Base-by-base conservation (phyloP, 1,140 invertebrate species). In the Drosophila subpulchrella region DNA sequence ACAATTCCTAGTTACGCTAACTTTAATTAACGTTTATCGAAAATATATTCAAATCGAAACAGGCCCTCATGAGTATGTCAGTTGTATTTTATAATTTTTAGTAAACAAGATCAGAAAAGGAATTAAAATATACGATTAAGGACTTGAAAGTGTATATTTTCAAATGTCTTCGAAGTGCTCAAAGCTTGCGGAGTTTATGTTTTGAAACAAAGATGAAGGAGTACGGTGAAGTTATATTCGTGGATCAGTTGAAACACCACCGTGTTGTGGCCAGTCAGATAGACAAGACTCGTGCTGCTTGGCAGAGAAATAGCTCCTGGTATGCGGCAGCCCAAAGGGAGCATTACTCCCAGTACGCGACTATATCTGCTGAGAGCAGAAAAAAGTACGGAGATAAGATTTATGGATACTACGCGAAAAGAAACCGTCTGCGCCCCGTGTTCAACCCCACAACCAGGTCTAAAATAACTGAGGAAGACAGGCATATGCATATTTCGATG, bases 221-320 rank as follows among this genome's bases (percentile, higher is more conserved):
- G 7, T 20, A 54, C 3, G 30, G 24, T 8, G 51, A 71, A 6
- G 17, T 71, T 4, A 41, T 57, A 17, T 71, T 71, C 34, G 34
- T 48, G 65, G 30, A 71, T 4, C 81, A 83, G 44, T 34, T 84
- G 0, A n/a, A 46, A 13, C 63, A 81, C 27, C 36, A 48, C 11
- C 48, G 58, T 2, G n/a, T n/a, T 0, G 44, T 42, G 10, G 46
- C 20, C 4, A 60, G 24, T 7, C 55, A 76, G 8, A 34, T 54
- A 2, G 13, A 15, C 3, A 24, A 50, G 5, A 20, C 66, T 3
- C 55, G 48, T 0, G 4, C 12, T 4, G 48, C 41, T 2, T 84
- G 75, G 60, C 3, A 36, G 1, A 39, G 39, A 10, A 13, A 4
- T 0, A 57, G 39, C 6, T 11, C 47, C 4, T 84, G 81, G 81